Percentiles rank a stretch among this genome's conserved stretches.
Conservation (phyloP, 2,113 vertebrate species). For the Microtus richardsoni region DNA sequence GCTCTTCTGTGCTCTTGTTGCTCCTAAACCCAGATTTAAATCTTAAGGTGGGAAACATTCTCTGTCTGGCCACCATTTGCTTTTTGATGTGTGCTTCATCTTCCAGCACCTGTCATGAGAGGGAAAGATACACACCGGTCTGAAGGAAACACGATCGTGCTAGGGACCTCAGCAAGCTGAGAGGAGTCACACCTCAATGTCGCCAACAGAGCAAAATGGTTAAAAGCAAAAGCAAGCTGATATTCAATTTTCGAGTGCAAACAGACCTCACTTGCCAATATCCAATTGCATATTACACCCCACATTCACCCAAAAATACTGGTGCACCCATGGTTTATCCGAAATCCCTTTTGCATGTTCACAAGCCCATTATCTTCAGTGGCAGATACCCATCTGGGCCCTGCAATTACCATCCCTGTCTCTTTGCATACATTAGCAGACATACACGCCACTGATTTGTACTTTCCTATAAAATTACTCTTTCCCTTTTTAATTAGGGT, state of each 20-base stretch:
- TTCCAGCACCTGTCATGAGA: not conserved
- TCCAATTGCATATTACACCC: conserved; percentile 9
- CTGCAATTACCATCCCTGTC: conserved; percentile 67
- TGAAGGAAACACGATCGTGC: not conserved
- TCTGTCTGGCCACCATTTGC: conserved; percentile 7
- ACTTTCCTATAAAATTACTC: conserved; percentile 78
- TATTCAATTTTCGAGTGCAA: not conserved
- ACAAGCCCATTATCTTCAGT: conserved; percentile 56
- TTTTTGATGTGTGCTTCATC: conserved; percentile 10
- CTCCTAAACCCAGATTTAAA: not conserved
- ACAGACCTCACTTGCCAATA: not conserved
- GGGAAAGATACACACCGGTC: not conserved
- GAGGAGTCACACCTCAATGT: not conserved
- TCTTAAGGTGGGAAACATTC: not conserved
- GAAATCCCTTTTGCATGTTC: conserved; percentile 38
- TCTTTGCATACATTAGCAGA: conserved; percentile 67
- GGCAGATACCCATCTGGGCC: conserved; percentile 38
- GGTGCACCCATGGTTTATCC: not conserved
- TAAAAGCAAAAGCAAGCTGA: conserved; percentile 3
- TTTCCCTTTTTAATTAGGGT: conserved; percentile 82
- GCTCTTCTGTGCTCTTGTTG: not conserved
- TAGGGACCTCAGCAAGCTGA: not conserved
- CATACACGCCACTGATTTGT: conserved; percentile 76
- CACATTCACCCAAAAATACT: not conserved
- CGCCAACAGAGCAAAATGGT: conserved; percentile 36